Evolutionary conservation across 2,888 invertebrate genomes (phyloP).

Genomic region (Drosophila hawaiiensis): DNA sequence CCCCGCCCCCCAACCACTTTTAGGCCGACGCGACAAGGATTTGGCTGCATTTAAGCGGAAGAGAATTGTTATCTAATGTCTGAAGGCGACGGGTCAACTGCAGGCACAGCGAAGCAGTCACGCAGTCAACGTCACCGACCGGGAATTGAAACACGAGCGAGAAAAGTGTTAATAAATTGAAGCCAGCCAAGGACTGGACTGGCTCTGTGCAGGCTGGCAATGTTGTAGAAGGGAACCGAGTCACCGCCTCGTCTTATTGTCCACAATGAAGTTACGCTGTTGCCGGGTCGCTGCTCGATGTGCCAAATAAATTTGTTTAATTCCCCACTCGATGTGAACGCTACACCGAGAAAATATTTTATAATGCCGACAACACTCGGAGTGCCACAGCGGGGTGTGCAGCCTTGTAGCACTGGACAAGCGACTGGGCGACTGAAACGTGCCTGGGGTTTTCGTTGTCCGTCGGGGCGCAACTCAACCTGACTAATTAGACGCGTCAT

Average conservation of each 20-base stretch:
- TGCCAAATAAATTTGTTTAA: conserved; percentile 79
- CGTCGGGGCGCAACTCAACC: conserved; percentile 49
- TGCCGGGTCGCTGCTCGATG: conserved; percentile 56
- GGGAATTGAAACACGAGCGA: conserved; percentile 57
- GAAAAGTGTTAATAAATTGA: conserved; percentile 79
- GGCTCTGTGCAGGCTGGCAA: conserved; percentile 2
- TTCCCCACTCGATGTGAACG: conserved; percentile 68
- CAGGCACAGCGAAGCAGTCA: conserved; percentile 58
- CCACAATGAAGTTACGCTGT: conserved; percentile 56
- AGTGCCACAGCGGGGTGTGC: conserved; percentile 42
- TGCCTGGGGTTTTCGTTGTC: conserved; percentile 60
- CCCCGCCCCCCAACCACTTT: neutral
- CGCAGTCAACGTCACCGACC: conserved; percentile 58
- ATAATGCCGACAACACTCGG: conserved; percentile 62
- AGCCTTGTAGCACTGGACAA: conserved; percentile 37
- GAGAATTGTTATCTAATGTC: conserved; percentile 78
- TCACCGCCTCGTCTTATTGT: conserved; percentile 18
- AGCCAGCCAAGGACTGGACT: conserved; percentile 17
- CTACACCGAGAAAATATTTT: conserved; percentile 69
- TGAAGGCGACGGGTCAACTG: conserved; percentile 75
- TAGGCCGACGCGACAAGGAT: conserved; percentile 39
- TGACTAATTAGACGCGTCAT: conserved; percentile 80
- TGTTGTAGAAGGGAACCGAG: neutral
- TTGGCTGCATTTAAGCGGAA: conserved; percentile 50
- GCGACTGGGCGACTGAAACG: conserved; percentile 51